Base-by-base conservation (phyloP, 2,888 invertebrate genomes). In the Apamea crenata region DNA sequence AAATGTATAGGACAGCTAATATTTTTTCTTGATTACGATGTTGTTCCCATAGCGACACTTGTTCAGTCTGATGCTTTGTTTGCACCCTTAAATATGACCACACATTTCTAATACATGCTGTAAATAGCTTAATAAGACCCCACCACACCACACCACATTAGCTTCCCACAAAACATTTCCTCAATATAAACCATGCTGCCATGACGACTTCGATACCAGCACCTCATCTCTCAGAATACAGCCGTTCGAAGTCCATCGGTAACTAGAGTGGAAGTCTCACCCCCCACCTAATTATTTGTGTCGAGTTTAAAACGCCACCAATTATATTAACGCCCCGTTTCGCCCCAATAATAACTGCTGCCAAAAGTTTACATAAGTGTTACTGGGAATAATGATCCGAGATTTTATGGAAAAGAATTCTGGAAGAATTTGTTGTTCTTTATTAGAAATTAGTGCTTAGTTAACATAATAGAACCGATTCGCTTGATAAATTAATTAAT, bases 261-360 rank as follows among this genome's bases (percentile, higher is more conserved):
- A 92, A 93, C 93, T 91, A 92, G 91, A 91, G 89, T 82, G 85
- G 89, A 89, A 86, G 90, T 90, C 87, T 81, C 82, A 84, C 86
- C 79, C 79, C 88, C 89, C 87, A 89, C 90, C 90, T 95, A 94
- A 95, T 95, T 94, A 95, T 95, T 95, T 95, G 94, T 91, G 93
- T 93, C 90, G 88, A 84, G 87, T 93, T 93, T 94, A 94, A 93
- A 94, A 88, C 91, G 91, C 90, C 89, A 85, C 86, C 93, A 92
- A 93, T 95, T 93, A 94, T 92, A 92, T 91, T 90, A 91, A 88
- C 91, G 90, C 84, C 65, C 76, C 29, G 71, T 77, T 87, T 80
- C 73, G 67, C 69, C 70, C 12, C 63, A 67, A 74, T 84, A 73
- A 76, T 80, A 80, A 76, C 65, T 73, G 50, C 69, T 75, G 81